Evolutionary conservation across 2,888 invertebrate genomes (phyloP), one percentile per base, ranked within the genome.

Genomic region (Metacarcinus magister): DNA sequence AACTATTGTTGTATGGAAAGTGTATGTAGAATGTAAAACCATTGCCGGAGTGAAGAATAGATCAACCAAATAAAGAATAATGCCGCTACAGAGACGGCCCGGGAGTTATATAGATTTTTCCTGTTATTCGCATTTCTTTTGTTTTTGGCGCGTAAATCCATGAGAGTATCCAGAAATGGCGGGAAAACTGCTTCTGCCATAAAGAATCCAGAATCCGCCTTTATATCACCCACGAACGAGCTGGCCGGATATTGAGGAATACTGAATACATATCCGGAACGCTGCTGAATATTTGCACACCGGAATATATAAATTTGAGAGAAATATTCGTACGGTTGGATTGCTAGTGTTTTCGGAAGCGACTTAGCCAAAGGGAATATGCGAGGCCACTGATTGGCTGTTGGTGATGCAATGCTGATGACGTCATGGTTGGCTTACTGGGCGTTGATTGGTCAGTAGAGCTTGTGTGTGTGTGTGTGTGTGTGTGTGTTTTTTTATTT

Each of bases 201-300:
- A 82, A 82, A 82, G 82, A 82, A 82, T 82, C 82, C 82, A 10
- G 82, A 28, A 82, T 82, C 82, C 82, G 28, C 28, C 82, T 82
- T 4, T 82, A 82, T 32, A 82, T 82, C 82, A 82, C 32, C 82
- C 82, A 32, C 82, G 82, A 82, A 82, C 28, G 82, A 32, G 82
- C 32, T 82, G 82, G 82, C 32, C 32, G 82, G 82, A 32, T 82
- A 82, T 82, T 82, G 82, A 82, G 32, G 82, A 82, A 82, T 82
- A 82, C 82, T 82, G 82, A 82, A 82, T 82, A 82, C 82, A 23
- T 32, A 82, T 82, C 28, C 82, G 28, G 32, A 2, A 28, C 32
- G 32, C 82, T 32, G 82, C 82, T 82, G 82, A 82, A 82, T 82
- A 82, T 82, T 82, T 82, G 82, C 82, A 82, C 82, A 32, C 82